Percentiles rank a stretch among this genome's conserved stretches.
Conservation (phyloP, 2,797 vertebrate genomes). For the Chelon labrosus region DNA sequence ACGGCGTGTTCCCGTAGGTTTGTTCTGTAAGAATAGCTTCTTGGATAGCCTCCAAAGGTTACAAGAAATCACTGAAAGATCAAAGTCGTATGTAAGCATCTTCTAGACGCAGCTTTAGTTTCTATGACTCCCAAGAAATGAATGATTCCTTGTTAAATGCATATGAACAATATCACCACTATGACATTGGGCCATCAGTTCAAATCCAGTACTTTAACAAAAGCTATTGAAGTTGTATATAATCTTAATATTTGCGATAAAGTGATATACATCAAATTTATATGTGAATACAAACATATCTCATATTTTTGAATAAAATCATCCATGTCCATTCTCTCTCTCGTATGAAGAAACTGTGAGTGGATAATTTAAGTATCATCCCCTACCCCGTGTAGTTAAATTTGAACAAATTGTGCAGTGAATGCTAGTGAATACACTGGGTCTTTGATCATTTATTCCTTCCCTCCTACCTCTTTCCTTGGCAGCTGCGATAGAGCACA, state of each 20-base stretch:
- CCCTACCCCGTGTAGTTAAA: constrained; percentile 38
- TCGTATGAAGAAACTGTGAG: not conserved
- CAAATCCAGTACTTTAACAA: not conserved
- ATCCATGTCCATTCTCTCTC: not conserved
- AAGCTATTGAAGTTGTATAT: not conserved
- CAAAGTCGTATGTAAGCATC: constrained; percentile 8
- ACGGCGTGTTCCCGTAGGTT: constrained; percentile 18
- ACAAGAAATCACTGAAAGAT: constrained; percentile 37
- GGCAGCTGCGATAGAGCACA: constrained; percentile 49
- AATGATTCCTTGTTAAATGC: constrained; percentile 1
- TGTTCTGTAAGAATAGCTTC: constrained; percentile 26
- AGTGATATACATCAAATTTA: not conserved
- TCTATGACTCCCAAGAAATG: not conserved
- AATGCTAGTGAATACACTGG: constrained; percentile 47
- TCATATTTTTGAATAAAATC: not conserved
- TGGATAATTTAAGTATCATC: constrained; percentile 10
- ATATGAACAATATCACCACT: not conserved
- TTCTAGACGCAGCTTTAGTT: constrained; percentile 2
- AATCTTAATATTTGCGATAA: not conserved
- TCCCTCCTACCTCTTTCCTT: constrained; percentile 55
- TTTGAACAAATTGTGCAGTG: constrained; percentile 57
- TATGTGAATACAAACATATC: constrained; percentile 3
- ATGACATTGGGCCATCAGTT: not conserved
- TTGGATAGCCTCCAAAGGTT: constrained; percentile 42
- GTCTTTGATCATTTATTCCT: constrained; percentile 61